These are phyloP conservation scores for Sclerurus mexicanus DNA, from an alignment of 2,113 vertebrate species.

Conservation along the genomic window DNA sequence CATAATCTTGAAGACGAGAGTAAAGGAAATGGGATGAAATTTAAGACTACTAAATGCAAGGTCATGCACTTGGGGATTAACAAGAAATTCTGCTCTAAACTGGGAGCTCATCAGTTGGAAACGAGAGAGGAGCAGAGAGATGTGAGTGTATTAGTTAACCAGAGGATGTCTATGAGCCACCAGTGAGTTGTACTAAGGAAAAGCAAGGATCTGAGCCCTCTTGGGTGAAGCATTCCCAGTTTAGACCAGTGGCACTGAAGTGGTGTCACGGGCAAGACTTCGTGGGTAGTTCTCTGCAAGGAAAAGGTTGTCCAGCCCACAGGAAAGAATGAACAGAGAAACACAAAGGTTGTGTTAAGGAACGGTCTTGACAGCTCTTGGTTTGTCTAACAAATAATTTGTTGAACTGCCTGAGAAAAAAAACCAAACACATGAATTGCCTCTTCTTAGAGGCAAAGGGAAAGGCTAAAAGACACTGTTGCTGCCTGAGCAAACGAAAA, in stretches of 20 bases:
- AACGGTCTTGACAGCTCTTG: neutral
- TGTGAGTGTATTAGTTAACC: conserved; percentile 48
- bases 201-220: neutral
- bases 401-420: neutral
- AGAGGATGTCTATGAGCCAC: neutral
- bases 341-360: neutral
- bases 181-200: neutral
- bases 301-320: neutral
- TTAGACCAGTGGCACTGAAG: neutral
- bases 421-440: accelerated
- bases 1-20: conserved; percentile 62
- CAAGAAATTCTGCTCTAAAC: conserved; percentile 65
- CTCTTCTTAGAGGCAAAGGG: neutral
- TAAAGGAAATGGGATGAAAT: conserved; percentile 69
- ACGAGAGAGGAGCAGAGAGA: conserved; percentile 38
- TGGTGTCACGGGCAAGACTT: neutral
- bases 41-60: conserved; percentile 71
- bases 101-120: conserved; percentile 64
- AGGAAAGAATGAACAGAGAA: neutral
- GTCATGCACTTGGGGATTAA: conserved; percentile 70
- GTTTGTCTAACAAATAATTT: neutral
- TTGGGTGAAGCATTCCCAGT: neutral
- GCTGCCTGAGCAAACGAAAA: neutral
- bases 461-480: neutral
- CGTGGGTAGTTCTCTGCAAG: neutral